A percentile compares a stretch with the other conserved stretches of the same genome.
Conservation (phyloP, 2,797 vertebrate genomes). For the Coranthus polyacanthus region DNA sequence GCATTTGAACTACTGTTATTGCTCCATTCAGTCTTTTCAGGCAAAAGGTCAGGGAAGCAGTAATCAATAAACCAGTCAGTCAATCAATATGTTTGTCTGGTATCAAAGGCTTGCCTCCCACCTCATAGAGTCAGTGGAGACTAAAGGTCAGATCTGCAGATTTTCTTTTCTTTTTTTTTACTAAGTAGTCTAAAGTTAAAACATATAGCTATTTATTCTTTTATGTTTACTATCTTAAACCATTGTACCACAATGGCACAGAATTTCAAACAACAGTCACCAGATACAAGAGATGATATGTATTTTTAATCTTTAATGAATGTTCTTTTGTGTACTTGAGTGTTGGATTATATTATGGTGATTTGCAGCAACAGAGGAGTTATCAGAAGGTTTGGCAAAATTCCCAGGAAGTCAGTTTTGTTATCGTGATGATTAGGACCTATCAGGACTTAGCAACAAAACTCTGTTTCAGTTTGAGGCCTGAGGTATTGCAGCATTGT, state of each 20-base stretch:
- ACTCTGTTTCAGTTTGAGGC: slow-evolving; percentile 13
- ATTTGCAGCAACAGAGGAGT: slow-evolving; percentile 3
- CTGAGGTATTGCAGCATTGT: slow-evolving; percentile 5
- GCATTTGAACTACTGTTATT: slow-evolving; percentile 32
- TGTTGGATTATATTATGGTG: neutral
- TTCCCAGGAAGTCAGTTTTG: slow-evolving; percentile 9
- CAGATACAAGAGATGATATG: too few species aligned
- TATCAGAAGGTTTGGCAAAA: neutral
- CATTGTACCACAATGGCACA: too few species aligned
- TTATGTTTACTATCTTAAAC: too few species aligned
- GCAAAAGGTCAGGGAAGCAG: slow-evolving; percentile 31
- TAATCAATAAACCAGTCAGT: slow-evolving; percentile 29
- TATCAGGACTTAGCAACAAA: neutral
- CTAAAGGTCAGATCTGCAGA: slow-evolving; percentile 2
- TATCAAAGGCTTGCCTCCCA: slow-evolving; percentile 23
- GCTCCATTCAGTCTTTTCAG: slow-evolving; percentile 34
- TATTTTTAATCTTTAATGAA: too few species aligned
- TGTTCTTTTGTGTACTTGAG: too few species aligned
- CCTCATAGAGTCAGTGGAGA: slow-evolving; percentile 1
- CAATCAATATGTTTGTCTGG: slow-evolving; percentile 39
- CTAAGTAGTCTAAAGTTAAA: too few species aligned
- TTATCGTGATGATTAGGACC: slow-evolving; percentile 15
- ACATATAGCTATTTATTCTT: too few species aligned
- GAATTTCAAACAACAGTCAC: too few species aligned
- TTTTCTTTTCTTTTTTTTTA: neutral